A percentile compares a stretch with the other conserved stretches of the same genome.
Evolutionary conservation across 2,888 invertebrate genomes (phyloP).

Genomic region (Creontiades dilutus): DNA sequence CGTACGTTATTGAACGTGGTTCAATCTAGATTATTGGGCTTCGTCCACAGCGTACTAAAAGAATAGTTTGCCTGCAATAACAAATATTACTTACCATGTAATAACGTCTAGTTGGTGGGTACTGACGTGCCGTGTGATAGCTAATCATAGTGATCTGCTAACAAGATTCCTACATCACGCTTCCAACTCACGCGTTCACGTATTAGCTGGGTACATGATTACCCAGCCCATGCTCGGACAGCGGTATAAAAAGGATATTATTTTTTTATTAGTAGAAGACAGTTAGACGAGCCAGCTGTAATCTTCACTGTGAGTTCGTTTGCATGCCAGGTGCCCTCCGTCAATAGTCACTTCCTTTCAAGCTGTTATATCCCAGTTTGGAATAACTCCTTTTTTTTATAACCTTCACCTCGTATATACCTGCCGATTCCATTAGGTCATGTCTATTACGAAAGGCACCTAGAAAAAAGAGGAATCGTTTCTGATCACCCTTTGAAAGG

Average conservation of each 20-base stretch:
- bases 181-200: slow-evolving; percentile 22
- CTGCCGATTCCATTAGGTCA: slow-evolving; percentile 52
- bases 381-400: slow-evolving; percentile 24
- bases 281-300: slow-evolving; percentile 45
- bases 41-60: neutral
- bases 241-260: neutral
- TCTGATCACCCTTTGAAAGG: neutral
- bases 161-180: neutral
- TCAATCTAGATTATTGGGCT: neutral
- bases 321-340: slow-evolving; percentile 60
- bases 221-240: neutral
- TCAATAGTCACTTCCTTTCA: slow-evolving; percentile 47
- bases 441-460: neutral
- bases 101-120: slow-evolving; percentile 1
- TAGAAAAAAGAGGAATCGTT: neutral
- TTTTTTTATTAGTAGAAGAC: slow-evolving; percentile 2
- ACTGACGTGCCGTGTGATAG: neutral
- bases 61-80: neutral
- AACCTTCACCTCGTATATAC: slow-evolving; percentile 6
- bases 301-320: slow-evolving; percentile 48
- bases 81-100: neutral
- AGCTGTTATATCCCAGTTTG: slow-evolving; percentile 34
- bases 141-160: slow-evolving; percentile 26
- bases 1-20: too few relatives aligned
- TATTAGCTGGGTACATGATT: neutral